phyloP scores from a whole-genome alignment of 2,888 invertebrate species.

The Lycaena phlaeas region DNA sequence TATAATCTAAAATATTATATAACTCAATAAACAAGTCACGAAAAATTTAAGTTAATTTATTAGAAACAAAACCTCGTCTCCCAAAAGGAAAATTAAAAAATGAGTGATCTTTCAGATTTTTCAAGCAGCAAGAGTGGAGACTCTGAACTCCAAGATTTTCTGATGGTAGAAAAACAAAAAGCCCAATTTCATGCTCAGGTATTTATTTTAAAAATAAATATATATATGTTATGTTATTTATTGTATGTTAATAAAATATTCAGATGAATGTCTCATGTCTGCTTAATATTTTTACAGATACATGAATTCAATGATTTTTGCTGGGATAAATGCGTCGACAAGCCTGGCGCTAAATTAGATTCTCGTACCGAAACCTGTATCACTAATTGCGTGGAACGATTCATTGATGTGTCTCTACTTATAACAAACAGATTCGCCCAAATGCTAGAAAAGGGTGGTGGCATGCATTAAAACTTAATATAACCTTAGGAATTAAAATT shows the following conservation, averaged over 20 bases:
- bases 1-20: no score
- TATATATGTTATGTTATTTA: no score
- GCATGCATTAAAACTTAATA: conserved; percentile 49
- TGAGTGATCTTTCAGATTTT: conserved; percentile 56
- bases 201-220: conserved; percentile 18
- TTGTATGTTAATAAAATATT: not conserved
- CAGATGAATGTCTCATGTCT: not conserved
- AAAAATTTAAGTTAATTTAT: no score
- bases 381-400: conserved; percentile 93
- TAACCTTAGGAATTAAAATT: conserved; percentile 2
- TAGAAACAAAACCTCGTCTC: no score
- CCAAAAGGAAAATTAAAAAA: conserved; percentile 21
- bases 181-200: conserved; percentile 93
- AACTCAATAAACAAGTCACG: no score
- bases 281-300: conserved; percentile 82
- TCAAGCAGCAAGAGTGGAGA: conserved; percentile 67
- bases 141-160: conserved; percentile 86
- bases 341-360: conserved; percentile 90
- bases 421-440: conserved; percentile 93
- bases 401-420: conserved; percentile 91
- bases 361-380: conserved; percentile 91
- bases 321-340: conserved; percentile 97
- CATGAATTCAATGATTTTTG: conserved; percentile 95
- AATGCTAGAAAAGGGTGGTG: conserved; percentile 83
- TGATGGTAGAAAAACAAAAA: conserved; percentile 89